phyloP scores from a whole-genome alignment of 30 jellyfish, hydroid and myxozoan genomes.

The Pelagia noctiluca region DNA sequence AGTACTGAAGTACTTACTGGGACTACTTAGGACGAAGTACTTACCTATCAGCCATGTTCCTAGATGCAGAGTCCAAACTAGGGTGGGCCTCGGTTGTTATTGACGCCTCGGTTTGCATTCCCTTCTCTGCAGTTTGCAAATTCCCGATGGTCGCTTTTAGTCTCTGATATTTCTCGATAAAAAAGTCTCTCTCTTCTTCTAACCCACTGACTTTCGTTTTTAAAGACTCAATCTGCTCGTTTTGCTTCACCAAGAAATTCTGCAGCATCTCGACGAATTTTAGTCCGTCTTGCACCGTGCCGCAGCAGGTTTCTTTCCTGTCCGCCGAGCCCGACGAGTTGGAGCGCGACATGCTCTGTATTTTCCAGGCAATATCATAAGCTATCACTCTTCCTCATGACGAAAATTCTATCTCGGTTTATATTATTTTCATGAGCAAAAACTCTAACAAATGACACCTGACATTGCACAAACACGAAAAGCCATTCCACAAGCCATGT shows the following conservation, averaged over 20 bases:
- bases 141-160: neutral
- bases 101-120: neutral
- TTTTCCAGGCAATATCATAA: too few species aligned
- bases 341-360: conserved; percentile 52
- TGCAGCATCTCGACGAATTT: conserved; percentile 75
- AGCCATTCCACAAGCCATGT: conserved; percentile 1
- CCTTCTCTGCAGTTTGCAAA: neutral
- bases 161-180: conserved; percentile 15
- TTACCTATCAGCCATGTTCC: neutral
- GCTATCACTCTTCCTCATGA: too few species aligned
- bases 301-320: conserved; percentile 71
- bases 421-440: neutral
- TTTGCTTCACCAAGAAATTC: conserved; percentile 67
- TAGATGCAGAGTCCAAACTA: neutral
- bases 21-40: too few species aligned
- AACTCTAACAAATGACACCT: neutral
- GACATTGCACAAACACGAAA: neutral
- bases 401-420: neutral
- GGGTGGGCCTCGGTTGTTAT: neutral
- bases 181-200: conserved; percentile 62
- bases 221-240: conserved; percentile 70
- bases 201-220: conserved; percentile 30
- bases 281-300: conserved; percentile 87
- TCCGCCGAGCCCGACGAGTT: conserved; percentile 57
- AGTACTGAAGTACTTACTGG: too few species aligned